Evolutionary conservation across 1,140 invertebrate genomes (phyloP).

Genomic region (Planococcus citri): DNA sequence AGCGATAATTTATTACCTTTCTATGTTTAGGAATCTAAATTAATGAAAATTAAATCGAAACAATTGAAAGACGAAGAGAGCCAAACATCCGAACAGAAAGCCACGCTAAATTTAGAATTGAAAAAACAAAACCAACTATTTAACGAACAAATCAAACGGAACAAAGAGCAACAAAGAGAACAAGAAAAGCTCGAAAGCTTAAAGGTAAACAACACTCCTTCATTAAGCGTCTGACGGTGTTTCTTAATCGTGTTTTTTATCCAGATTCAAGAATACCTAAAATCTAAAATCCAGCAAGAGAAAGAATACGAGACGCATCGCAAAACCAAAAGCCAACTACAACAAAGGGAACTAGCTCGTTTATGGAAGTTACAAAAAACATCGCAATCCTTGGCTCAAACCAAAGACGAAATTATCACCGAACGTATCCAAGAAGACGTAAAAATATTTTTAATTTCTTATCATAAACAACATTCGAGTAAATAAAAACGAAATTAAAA

Average conservation of each 20-base stretch:
- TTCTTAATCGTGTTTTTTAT: not conserved
- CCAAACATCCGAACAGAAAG: not conserved
- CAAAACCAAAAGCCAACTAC: not conserved
- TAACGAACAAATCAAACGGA: slow-evolving; percentile 11
- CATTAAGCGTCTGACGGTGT: not conserved
- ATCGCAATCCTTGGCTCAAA: not conserved
- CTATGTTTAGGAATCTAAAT: not conserved
- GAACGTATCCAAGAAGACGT: not conserved
- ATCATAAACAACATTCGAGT: no score
- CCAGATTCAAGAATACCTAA: slow-evolving; percentile 15
- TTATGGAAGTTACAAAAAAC: slow-evolving; percentile 12
- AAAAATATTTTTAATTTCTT: not conserved
- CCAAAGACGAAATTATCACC: slow-evolving; percentile 10
- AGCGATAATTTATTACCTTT: no score
- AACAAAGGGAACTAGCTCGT: slow-evolving; percentile 11
- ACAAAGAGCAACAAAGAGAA: not conserved
- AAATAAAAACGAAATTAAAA: no score
- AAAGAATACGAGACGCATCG: not conserved
- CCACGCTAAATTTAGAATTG: not conserved
- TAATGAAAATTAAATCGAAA: not conserved
- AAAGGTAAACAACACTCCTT: not conserved
- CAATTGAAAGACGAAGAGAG: not conserved
- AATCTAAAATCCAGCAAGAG: not conserved
- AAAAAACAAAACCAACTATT: slow-evolving; percentile 12
- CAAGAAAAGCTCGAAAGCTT: slow-evolving; percentile 13